Conservation (phyloP, 1,140 invertebrate genomes). For the Sycophaga agraensis region DNA sequence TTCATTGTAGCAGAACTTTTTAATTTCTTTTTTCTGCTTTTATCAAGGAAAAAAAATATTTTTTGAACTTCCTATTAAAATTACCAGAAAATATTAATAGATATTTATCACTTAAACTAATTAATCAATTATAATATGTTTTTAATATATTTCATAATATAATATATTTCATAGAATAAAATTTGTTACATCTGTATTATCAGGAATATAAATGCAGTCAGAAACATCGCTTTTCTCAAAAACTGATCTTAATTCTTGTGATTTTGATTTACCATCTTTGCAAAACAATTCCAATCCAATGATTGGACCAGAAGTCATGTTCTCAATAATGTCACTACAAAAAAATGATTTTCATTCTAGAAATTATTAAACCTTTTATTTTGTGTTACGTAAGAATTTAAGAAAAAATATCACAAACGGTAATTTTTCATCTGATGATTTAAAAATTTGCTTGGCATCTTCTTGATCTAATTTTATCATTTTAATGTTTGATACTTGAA, state of each 20-base stretch:
- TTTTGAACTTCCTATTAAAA: constrained; percentile 61
- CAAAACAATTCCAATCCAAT: constrained; percentile 75
- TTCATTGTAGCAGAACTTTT: constrained; percentile 62
- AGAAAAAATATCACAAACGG: constrained; percentile 55
- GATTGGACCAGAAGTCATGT: constrained; percentile 71
- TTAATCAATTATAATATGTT: no score
- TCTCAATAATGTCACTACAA: constrained; percentile 60
- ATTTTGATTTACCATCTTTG: constrained; percentile 67
- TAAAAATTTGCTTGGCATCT: constrained; percentile 65
- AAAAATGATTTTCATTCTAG: constrained; percentile 16
- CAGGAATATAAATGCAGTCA: constrained; percentile 74
- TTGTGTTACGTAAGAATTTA: background rate
- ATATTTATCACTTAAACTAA: no score
- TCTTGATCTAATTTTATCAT: constrained; percentile 67
- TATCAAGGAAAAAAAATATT: constrained; percentile 68
- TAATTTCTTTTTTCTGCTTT: constrained; percentile 52
- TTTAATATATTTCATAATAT: background rate
- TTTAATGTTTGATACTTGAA: constrained; percentile 72
- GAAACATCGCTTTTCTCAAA: constrained; percentile 73
- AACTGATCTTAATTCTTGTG: constrained; percentile 64
- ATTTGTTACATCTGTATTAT: constrained; percentile 59
- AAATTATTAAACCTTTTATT: background rate
- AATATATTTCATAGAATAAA: no score
- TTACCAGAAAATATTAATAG: no score
- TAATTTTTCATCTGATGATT: constrained; percentile 62